Base-by-base conservation (phyloP, 1,140 invertebrate genomes). In the Bombus fervidus region DNA sequence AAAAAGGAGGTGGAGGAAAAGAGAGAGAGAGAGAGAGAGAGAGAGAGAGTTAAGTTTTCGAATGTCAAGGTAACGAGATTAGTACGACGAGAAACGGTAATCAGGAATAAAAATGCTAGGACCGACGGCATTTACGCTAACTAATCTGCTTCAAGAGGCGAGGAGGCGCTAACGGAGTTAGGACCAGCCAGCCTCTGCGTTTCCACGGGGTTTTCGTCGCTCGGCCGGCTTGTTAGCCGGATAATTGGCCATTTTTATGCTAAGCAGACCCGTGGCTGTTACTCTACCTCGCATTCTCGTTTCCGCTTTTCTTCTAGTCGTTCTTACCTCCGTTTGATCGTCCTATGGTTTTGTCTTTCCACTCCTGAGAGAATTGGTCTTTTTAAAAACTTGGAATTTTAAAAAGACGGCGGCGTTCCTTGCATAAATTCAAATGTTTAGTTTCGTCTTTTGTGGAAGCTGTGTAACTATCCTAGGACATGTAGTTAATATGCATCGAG, bases 201-300 rank as follows among this genome's bases (percentile, higher is more conserved):
- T 75, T 85, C 59, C 37, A 25, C 69, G 71, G 43, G 78, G 57
- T 68, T 87, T 85, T 81, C 86, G 59, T 80, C 81, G 85, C 88
- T 59, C 83, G 84, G 73, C 53, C 77, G 91, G 90, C 93, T 94
- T 94, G 92, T 94, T 93, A 92, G 92, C 43, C 72, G 39, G 84
- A 90, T 93, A 93, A 94, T 94, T 94, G 92, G 90, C 92, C 91
- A 94, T 94, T 94, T 94, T 93, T 92, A 94, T 94, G 93, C 91
- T 94, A 94, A 94, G 83, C 77, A 91, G 81, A 85, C 75, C 64
- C 78, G 66, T 75, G 71, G 62, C 57, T 82, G 76, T 87, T 87
- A 85, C 86, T 41, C 47, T 57, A 41, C 43, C 73, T 57, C n/a
- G 57, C 83, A 66, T 87, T 85, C 73, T 81, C 76, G 72, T 76